Conservation (phyloP, 2,888 invertebrate species). For the Synergus laeviventris region DNA sequence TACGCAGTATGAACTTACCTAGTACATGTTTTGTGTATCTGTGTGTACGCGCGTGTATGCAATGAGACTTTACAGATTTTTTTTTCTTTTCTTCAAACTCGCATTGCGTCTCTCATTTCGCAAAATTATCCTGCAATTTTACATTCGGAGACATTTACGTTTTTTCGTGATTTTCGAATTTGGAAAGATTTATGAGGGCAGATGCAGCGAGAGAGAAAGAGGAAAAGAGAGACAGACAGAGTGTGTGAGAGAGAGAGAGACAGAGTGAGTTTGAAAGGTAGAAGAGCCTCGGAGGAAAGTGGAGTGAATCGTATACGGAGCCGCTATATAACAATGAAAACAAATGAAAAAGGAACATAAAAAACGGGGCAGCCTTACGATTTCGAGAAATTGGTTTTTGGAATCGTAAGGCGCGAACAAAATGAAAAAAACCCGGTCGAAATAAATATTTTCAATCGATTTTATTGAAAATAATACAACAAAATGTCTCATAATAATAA, state of each 20-base stretch:
- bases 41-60: constrained; percentile 67
- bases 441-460: constrained; percentile 74
- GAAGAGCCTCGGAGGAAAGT: constrained; percentile 43
- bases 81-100: constrained; percentile 60
- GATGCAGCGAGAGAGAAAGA: constrained; percentile 48
- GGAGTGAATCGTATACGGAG: constrained; percentile 51
- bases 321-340: constrained; percentile 46
- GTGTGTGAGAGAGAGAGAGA: constrained; percentile 48
- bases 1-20: constrained; percentile 76
- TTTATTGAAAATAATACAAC: constrained; percentile 77
- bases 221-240: constrained; percentile 50
- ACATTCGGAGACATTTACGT: constrained; percentile 14
- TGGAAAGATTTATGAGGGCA: constrained; percentile 42
- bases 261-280: constrained; percentile 45
- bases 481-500: constrained; percentile 75
- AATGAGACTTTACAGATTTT: constrained; percentile 63
- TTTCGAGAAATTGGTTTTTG: not conserved
- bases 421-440: constrained; percentile 54
- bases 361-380: constrained; percentile 36
- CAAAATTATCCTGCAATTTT: constrained; percentile 28
- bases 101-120: constrained; percentile 49
- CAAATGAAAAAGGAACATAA: constrained; percentile 43
- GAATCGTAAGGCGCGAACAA: constrained; percentile 43
- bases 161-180: constrained; percentile 23
- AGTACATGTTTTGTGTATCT: constrained; percentile 70